Evolutionary conservation across 2,113 vertebrate genomes (phyloP).

Genomic region (Oreotragus oreotragus): DNA sequence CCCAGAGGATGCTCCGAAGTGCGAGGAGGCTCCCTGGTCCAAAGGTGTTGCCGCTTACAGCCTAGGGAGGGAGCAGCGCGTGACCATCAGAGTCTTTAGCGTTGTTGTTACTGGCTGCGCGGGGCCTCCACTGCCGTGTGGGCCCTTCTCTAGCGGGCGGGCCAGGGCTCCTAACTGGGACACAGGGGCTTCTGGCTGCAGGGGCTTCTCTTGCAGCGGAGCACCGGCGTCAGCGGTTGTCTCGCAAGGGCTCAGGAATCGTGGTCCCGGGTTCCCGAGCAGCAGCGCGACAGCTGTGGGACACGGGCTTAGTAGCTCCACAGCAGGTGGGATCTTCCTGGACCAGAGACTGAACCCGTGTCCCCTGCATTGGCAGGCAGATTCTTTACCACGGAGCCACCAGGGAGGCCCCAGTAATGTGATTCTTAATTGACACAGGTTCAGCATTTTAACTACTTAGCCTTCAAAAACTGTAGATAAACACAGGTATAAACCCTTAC

Average conservation of each 20-base stretch:
- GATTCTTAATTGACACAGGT: not conserved
- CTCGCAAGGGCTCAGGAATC: not conserved
- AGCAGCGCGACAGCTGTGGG: not conserved
- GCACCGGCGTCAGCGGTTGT: not conserved
- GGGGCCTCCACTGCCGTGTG: fast-evolving
- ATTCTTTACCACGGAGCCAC: not conserved
- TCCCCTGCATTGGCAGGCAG: not conserved
- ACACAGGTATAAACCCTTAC: not conserved
- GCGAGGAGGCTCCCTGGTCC: no score
- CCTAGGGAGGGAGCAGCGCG: not conserved
- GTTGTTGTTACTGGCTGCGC: not conserved
- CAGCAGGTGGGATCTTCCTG: not conserved
- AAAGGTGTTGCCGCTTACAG: not conserved
- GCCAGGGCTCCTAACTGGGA: not conserved
- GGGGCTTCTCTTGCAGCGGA: fast-evolving
- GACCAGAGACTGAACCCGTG: fast-evolving
- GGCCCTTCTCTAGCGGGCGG: not conserved
- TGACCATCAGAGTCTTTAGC: not conserved
- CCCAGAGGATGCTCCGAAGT: not conserved
- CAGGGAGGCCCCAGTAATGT: not conserved
- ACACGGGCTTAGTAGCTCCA: not conserved
- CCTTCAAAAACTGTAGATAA: not conserved
- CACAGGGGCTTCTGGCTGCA: not conserved
- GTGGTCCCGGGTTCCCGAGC: not conserved
- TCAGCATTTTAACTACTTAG: not conserved